Base-by-base conservation (phyloP, 2,113 vertebrate genomes). In the Panurus biarmicus region DNA sequence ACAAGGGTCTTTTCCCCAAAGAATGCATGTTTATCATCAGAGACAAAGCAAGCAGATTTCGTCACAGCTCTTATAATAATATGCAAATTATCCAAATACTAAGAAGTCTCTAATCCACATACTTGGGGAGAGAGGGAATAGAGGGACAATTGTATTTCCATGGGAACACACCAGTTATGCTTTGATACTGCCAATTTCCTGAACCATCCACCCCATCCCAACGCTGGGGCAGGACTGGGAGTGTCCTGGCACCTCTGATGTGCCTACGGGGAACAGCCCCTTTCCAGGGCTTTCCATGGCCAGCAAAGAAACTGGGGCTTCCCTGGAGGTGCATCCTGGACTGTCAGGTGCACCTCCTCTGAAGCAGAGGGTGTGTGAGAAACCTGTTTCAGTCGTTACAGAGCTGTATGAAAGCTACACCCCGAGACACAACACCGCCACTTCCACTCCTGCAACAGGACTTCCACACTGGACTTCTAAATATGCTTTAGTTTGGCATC, bases 181-280 rank as follows among this genome's bases (percentile, higher is more conserved):
- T 65, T 54, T 31, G 16, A 22, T 10, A 20, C 7, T 45, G 40
- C 22, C 10, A 0, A 2, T 19, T 47, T 74, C 82, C 42, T 77
- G 36, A 47, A 14, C 15, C 57, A 24, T 1, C 28, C 14, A 25
- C 14, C 36, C 47, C 67, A 62, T 1, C 28, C 22, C 11, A 11
- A 3, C 0, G 3, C 29, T 14, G 29, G 5, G 56, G 12, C 25
- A 24, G 7, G 38, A 4, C 47, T 14, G 33, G 54, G 17, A 73
- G 6, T 0, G 2, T 5, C 11, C 0, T 3, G 31, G 22, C 60
- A 31, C 10, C 21, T 35, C 15, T 56, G 42, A 7, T 8, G 13
- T 4, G 3, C 44, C 33, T 5, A 4, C 5, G 36, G 61, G 61
- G 12, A 62, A 9, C 21, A 19, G 67, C 5, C 45, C 6, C 48